Base-by-base conservation (phyloP, 37 sponge, comb jelly and placozoan species). In the Cladorhizidae sp. region DNA sequence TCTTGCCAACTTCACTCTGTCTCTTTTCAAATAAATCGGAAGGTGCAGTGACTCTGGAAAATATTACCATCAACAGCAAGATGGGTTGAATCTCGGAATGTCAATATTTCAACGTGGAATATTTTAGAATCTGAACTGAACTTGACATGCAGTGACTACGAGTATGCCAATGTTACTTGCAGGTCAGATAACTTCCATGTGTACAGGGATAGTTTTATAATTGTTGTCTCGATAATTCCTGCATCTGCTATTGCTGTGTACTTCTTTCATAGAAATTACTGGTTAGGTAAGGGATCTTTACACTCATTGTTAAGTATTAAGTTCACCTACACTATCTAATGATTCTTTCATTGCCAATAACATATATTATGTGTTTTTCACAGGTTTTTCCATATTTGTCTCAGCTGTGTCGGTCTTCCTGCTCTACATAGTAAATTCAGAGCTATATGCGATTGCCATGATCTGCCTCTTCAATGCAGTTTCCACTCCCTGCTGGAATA, bases 401-500 rank as follows among this genome's bases (percentile, higher is more conserved):
- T 83, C 83, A 15, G 71, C 83, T 25, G 50, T 63, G 43, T 78
- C 87, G 36, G 72, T 86, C 31, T 86, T 91, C 56, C 67, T 86
- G 40, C 80, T 91, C 61, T 88, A 83, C 35, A 37, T 88, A 26
- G 78, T 78, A 38, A 80, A 62, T 33, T 54, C 80, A 40, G 80
- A 86, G 55, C 57, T 64, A n/a, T 80, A 75, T 59, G 79, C 65
- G 42, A 85, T 92, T 15, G 69, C 80, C 18, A 63, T 87, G 26
- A 38, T 92, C 35, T 80, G 75, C 32, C 17, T 92, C 3, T 92
- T 87, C 85, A 84, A 59, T 68, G 88, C 80, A 22, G 41, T 92
- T 38, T 83, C 92, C 45, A 87, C 64, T 33, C 76, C 86, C 2
- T 76, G 74, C 23, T 92, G 92, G 92, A 92, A 80, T 38, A 76